A percentile compares a stretch with the other conserved stretches of the same genome.
phyloP scores from a whole-genome alignment of 2,888 invertebrate species.

The Ectobius pallidus region DNA sequence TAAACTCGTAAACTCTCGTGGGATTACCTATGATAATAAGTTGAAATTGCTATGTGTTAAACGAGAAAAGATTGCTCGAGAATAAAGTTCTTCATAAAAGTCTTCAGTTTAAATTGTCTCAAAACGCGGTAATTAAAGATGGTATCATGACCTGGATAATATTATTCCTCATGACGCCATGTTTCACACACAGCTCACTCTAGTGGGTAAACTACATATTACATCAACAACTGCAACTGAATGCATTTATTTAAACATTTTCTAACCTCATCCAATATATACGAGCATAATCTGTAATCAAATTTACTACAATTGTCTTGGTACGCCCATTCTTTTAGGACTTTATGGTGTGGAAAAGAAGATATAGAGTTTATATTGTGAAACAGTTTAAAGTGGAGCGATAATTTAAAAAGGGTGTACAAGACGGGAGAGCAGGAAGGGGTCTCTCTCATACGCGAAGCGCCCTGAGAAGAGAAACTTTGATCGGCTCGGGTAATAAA shows the following conservation, averaged over 20 bases:
- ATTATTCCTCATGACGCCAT: too few species aligned
- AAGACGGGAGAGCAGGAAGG: constrained; percentile 24
- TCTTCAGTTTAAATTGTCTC: too few species aligned
- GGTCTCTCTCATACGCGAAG: neutral
- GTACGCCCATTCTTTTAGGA: constrained; percentile 48
- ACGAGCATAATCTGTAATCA: constrained; percentile 51
- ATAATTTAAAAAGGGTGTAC: constrained; percentile 49
- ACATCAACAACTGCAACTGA: constrained; percentile 45
- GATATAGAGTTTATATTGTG: constrained; percentile 51
- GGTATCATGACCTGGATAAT: too few species aligned
- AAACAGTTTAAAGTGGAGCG: constrained; percentile 48
- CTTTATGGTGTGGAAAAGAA: constrained; percentile 52
- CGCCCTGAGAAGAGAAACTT: constrained; percentile 46
- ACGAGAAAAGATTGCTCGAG: too few species aligned
- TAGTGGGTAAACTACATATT: constrained; percentile 37
- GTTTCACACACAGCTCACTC: neutral
- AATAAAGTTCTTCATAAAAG: too few species aligned
- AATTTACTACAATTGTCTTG: constrained; percentile 51
- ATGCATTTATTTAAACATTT: constrained; percentile 48
- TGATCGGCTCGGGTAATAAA: constrained; percentile 50
- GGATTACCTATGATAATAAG: too few species aligned
- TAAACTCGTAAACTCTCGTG: too few species aligned
- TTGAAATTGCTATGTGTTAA: too few species aligned
- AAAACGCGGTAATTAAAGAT: too few species aligned
- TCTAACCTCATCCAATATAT: constrained; percentile 49